A percentile compares a stretch with the other conserved stretches of the same genome.
These are phyloP conservation scores for Listronotus oregonensis DNA, from an alignment of 1,140 invertebrate species.

Conservation along the genomic window DNA sequence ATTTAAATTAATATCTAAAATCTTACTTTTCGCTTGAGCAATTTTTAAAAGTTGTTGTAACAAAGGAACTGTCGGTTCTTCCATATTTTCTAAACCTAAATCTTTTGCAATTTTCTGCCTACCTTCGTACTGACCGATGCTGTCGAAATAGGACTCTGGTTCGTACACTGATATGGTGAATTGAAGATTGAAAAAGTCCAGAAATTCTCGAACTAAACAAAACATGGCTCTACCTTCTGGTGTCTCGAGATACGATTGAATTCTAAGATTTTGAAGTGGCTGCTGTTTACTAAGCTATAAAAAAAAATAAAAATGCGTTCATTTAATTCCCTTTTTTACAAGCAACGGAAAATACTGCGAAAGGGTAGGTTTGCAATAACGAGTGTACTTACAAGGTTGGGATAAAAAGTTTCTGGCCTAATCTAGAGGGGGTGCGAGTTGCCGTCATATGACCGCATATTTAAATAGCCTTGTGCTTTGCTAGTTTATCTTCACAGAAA, in stretches of 20 bases:
- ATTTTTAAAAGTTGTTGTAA: constrained; percentile 46
- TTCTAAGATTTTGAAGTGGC: constrained; percentile 66
- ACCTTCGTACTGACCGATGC: constrained; percentile 61
- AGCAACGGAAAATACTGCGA: no score
- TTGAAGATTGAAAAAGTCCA: constrained; percentile 73
- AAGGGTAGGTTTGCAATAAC: no score
- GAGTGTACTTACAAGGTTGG: no score
- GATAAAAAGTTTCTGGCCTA: no score
- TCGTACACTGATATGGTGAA: constrained; percentile 71
- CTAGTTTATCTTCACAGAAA: no score
- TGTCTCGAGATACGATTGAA: constrained; percentile 67
- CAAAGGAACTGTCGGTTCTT: constrained; percentile 43
- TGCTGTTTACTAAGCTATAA: constrained; percentile 61
- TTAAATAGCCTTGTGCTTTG: no score
- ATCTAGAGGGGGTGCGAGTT: no score
- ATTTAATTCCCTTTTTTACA: no score
- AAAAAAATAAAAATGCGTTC: constrained; percentile 7
- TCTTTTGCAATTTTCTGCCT: constrained; percentile 62
- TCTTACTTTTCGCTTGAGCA: constrained; percentile 41
- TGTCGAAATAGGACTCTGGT: constrained; percentile 68
- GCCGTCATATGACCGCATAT: no score
- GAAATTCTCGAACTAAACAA: constrained; percentile 71
- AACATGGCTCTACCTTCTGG: constrained; percentile 68
- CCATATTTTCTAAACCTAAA: constrained; percentile 57
- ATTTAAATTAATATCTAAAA: constrained; percentile 43